Base-by-base conservation (phyloP, 2,797 vertebrate genomes). In the Epinephelus awoara region DNA sequence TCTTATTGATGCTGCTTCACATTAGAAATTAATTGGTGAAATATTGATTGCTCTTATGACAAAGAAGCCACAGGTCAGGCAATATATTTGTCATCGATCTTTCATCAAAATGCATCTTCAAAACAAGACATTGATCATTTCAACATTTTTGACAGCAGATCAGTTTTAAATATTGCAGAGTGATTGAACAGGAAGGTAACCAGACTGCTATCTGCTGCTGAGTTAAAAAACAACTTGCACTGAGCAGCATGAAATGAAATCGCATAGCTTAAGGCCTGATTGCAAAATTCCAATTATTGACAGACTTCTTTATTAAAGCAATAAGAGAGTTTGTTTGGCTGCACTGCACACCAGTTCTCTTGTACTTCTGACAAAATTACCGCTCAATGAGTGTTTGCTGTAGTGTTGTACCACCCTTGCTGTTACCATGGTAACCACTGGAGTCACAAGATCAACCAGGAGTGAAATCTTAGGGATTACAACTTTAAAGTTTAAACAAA, bases 401-500 rank as follows among this genome's bases (percentile, higher is more conserved):
- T 42, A 19, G 21, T 15, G 13, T 27, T 19, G 44, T 27, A 46
- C 51, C 11, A 10, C 25, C 47, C 5, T 25, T 19, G 23, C 18
- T 55, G 51, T 59, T 40, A 27, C 25, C n/a, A 21, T 9, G 15
- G 51, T 47, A 49, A 25, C 27, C 42, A 49, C 1, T 3, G 21
- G 11, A 38, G 51, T 44, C 34, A 10, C 34, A 29, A 51, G 23
- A 27, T 55, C 2, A 19, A 56, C 5, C 6, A 42, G 40, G 40
- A 42, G 40, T 10, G 2, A 42, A 42, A 42, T 52, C 14, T 18
- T 3, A 25, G 6, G 29, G 34, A 74, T 68, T 57, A 58, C 19
- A 51, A 14, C 49, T 68, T 56, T 18, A 34, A 61, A 65, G n/a
- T 27, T 67, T 67, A 50, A 52, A 25, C 21, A 56, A 44, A 64